A percentile compares a stretch with the other conserved stretches of the same genome.
Conservation (phyloP, 1,140 invertebrate species). For the Pseudomyrmex dendroicus region DNA sequence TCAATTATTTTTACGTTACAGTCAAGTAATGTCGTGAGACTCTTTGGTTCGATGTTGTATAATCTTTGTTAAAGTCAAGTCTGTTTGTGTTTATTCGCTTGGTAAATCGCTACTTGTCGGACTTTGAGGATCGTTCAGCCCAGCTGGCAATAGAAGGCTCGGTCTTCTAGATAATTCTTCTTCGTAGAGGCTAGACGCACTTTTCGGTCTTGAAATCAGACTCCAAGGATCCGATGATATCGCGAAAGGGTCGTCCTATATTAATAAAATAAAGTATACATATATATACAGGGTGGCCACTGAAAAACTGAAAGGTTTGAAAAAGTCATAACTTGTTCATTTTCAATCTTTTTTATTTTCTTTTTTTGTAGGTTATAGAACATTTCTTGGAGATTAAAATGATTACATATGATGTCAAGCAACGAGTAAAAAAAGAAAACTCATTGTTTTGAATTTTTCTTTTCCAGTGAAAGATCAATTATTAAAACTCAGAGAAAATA, state of each 20-base stretch:
- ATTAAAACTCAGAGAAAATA: no score
- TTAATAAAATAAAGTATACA: neutral
- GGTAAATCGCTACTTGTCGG: constrained; percentile 78
- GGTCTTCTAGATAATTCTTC: constrained; percentile 77
- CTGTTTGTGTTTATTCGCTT: constrained; percentile 73
- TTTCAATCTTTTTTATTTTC: no score
- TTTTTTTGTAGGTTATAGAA: no score
- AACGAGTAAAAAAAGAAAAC: no score
- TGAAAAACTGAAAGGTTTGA: no score
- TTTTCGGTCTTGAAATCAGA: constrained; percentile 75
- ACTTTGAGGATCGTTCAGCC: constrained; percentile 75
- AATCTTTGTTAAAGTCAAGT: neutral
- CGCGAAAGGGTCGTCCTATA: constrained; percentile 72
- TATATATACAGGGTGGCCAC: no score
- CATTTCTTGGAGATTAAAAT: no score
- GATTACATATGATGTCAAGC: no score
- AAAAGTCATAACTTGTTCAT: no score
- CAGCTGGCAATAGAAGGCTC: constrained; percentile 75
- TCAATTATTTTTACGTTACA: constrained; percentile 27
- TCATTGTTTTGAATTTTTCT: no score
- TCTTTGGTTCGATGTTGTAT: constrained; percentile 1
- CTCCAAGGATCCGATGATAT: constrained; percentile 78
- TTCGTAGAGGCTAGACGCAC: constrained; percentile 76
- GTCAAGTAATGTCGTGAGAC: neutral
- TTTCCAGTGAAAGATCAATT: no score